These are phyloP conservation scores for Linnaemya tessellans DNA, from an alignment of 2,888 invertebrate species.

Conservation along the genomic window DNA sequence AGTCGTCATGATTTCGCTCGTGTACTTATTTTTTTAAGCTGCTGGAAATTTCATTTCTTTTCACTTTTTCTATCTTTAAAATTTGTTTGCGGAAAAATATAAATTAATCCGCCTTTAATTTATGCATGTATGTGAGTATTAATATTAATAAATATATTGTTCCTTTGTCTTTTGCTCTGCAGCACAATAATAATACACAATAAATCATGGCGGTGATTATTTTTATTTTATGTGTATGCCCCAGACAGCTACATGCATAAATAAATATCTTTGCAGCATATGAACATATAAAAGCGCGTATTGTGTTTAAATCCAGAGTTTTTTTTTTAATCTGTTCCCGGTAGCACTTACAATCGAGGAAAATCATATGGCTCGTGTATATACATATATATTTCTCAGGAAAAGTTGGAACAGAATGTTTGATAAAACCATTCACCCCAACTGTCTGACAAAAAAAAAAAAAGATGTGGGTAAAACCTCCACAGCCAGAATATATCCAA, in stretches of 20 bases:
- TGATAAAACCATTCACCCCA: too few relatives aligned
- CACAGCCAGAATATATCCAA: too few relatives aligned
- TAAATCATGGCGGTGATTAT: slow-evolving; percentile 52
- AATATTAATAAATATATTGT: not conserved
- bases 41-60: slow-evolving; percentile 1
- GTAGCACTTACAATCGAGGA: too few relatives aligned
- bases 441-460: too few relatives aligned
- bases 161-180: not conserved
- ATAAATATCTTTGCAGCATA: not conserved
- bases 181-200: slow-evolving; percentile 17
- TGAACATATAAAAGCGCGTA: not conserved
- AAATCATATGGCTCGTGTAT: too few relatives aligned
- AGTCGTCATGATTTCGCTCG: too few relatives aligned
- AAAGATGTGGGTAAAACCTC: too few relatives aligned
- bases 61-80: not conserved
- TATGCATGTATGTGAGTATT: slow-evolving; percentile 3
- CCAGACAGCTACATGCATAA: slow-evolving; percentile 8
- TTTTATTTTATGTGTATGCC: slow-evolving; percentile 20
- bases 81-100: not conserved
- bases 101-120: slow-evolving; percentile 43
- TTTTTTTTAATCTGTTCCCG: too few relatives aligned
- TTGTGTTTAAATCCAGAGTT: not conserved
- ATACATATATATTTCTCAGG: too few relatives aligned
- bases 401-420: too few relatives aligned
- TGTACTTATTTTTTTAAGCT: not conserved